phyloP scores from a whole-genome alignment of 2,113 vertebrate species.

The Mastomys coucha region DNA sequence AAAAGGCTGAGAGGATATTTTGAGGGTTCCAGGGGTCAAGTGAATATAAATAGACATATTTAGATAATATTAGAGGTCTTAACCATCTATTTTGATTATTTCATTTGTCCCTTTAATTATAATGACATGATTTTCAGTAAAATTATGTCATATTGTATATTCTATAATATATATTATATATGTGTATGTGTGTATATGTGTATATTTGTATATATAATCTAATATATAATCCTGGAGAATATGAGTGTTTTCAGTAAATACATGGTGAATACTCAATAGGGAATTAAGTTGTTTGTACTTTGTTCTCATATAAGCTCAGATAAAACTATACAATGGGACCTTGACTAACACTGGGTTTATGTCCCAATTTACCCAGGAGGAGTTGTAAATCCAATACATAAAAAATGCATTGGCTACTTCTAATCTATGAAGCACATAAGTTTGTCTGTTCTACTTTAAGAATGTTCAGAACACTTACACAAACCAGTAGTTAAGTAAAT shows the following conservation, averaged over 20 bases:
- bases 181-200: too few relatives aligned
- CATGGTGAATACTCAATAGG: background rate
- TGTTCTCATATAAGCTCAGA: background rate
- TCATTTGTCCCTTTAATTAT: background rate
- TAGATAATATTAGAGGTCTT: background rate
- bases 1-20: background rate
- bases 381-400: background rate
- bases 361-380: background rate
- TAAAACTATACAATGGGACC: background rate
- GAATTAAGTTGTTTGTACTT: conserved; percentile 5
- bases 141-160: too few relatives aligned
- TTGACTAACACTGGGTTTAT: background rate
- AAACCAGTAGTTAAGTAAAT: background rate
- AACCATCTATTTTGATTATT: background rate
- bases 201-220: too few relatives aligned
- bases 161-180: too few relatives aligned
- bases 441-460: background rate
- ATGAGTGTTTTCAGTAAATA: background rate
- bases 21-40: background rate
- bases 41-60: background rate
- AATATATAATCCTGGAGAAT: background rate
- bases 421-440: background rate
- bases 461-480: background rate
- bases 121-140: background rate
- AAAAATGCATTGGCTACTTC: background rate